Evolutionary conservation across 2,888 invertebrate species (phyloP), one percentile per base, ranked within the genome.

Genomic region (Muschampia plurimacula): DNA sequence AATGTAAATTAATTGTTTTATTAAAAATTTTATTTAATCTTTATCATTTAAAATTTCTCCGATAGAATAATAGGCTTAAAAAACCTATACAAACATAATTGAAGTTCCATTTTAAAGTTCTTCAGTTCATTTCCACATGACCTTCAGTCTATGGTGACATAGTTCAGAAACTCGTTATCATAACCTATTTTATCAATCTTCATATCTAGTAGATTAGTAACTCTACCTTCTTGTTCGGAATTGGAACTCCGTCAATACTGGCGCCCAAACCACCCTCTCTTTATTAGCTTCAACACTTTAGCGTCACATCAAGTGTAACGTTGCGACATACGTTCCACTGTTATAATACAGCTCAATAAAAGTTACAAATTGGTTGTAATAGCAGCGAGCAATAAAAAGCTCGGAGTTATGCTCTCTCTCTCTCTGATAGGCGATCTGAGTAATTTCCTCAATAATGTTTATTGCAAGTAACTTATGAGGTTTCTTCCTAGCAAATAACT

Each of bases 301-400:
- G 22, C 55, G 55, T 55, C 22, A 55, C 55, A 55, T 55, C 55
- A 55, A 55, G 15, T 52, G 22, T 55, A 10, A 22, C 55, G 55
- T 55, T 22, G 22, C 55, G 55, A 55, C 55, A 55, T 10, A 55
- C 55, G 55, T 55, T 55, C 55, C n/a, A 10, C 55, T 22, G 9
- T 8, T 22, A 55, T 55, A 55, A 55, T 55, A 55, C 55, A 55
- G 4, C 55, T 15, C 55, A 55, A 55, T 55, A 55, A 55, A 52
- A 22, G 55, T 55, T 55, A 55, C 55, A 55, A 52, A 55, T 55
- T 55, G 55, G 22, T 55, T 22, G 55, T 55, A 55, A 55, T 55
- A 55, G 22, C 22, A 22, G 22, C 55, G 22, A 15, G 13, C 22
- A 55, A 55, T 55, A 55, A 55, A 55, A 55, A 9, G 55, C 2